Conservation (phyloP, 2,113 vertebrate genomes). For the Columba livia region DNA sequence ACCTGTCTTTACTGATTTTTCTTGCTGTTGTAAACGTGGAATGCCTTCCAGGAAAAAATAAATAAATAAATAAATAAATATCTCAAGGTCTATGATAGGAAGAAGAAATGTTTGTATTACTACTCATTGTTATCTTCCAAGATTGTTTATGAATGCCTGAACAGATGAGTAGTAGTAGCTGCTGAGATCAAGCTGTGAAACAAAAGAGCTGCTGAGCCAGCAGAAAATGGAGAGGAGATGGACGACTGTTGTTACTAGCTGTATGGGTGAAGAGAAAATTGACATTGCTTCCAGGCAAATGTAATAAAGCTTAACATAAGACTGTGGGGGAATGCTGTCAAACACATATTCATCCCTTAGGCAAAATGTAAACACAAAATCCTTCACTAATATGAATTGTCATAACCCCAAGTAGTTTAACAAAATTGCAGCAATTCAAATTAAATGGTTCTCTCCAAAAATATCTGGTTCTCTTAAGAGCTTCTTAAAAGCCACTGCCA, state of each 20-base stretch:
- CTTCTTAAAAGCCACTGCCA: not conserved
- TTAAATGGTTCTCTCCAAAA: not conserved
- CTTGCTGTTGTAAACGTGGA: not conserved
- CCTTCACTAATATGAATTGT: not conserved
- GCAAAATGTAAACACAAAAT: not conserved
- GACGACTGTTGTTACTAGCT: not conserved
- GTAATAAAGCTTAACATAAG: not conserved
- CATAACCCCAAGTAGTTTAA: not conserved
- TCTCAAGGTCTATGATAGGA: not conserved
- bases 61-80: not conserved
- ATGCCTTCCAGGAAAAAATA: not conserved
- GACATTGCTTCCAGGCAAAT: not conserved
- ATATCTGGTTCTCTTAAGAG: not conserved
- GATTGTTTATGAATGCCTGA: not conserved
- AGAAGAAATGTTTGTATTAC: not conserved
- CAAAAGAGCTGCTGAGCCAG: not conserved
- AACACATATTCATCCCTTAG: not conserved
- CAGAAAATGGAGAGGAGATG: not conserved
- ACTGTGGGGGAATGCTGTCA: not conserved
- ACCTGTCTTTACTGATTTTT: not conserved
- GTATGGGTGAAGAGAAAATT: not conserved
- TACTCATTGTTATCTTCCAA: not conserved
- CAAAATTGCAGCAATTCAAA: not conserved
- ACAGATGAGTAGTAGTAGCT: not conserved
- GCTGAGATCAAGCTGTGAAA: not conserved